Evolutionary conservation across 2,888 invertebrate species (phyloP), one percentile per base, ranked within the genome.

Genomic region (Cerastoderma edule): DNA sequence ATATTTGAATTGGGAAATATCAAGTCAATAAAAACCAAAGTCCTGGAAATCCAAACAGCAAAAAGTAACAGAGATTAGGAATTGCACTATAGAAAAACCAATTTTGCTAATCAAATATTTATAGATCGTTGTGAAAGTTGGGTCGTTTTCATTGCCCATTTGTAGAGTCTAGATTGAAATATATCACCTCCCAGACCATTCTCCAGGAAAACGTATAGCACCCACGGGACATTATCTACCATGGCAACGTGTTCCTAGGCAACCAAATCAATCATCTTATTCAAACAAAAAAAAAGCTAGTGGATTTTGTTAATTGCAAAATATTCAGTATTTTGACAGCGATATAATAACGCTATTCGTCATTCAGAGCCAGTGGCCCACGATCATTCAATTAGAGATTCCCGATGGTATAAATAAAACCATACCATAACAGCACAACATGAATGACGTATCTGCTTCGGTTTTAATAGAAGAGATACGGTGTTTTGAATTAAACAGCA

Each of bases 91-190:
- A 73, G 63, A 65, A 75, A 79, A 79, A 48, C 66, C 66, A 63
- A 71, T 83, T 83, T 81, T 76, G 70, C 54, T 87, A 84, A 87
- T 85, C 87, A 82, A 87, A 87, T 85, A 87, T 87, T 87, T 79
- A 87, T 83, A 72, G 67, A 74, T 72, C 57, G 28, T 39, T 66
- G 56, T 56, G 70, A 53, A 66, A 33, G 28, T 48, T 46, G 67
- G 48, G 75, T 73, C 80, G 64, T 35, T 57, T 65, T 60, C 66
- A 74, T 73, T 73, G 72, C 73, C 54, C 75, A 78, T 81, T 78
- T 78, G 71, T 72, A 63, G 50, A 32, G 56, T 48, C 70, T 75
- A 60, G 75, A 76, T 71, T 70, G 78, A 81, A 78, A 81, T 75
- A 60, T 78, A 81, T 78, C 72, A 72, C 68, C 56, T 72, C 44